phyloP scores from a whole-genome alignment of 1,140 invertebrate species.

The Achatina immaculata region DNA sequence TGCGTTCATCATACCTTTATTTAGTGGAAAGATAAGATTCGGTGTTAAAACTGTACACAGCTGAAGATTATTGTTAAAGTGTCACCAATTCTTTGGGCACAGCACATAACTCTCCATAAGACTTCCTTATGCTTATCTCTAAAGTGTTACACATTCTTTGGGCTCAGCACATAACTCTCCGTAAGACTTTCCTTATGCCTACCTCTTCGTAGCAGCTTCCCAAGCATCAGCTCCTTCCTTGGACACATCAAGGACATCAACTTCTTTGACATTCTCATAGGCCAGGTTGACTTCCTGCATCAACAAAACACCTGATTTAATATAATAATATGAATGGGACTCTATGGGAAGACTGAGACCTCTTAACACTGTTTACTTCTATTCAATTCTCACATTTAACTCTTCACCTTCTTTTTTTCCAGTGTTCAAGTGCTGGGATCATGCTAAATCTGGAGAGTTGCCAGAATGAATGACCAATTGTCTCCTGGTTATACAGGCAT shows the following conservation, averaged over 20 bases:
- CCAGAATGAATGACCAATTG: too few relatives aligned
- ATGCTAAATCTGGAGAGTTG: too few relatives aligned
- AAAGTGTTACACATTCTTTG: background rate
- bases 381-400: too few relatives aligned
- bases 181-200: too few relatives aligned
- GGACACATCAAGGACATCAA: constrained; percentile 96
- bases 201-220: constrained; percentile 92
- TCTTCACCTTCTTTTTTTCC: too few relatives aligned
- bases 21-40: background rate
- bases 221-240: constrained; percentile 97
- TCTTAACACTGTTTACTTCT: too few relatives aligned
- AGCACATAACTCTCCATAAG: background rate
- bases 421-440: too few relatives aligned
- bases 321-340: background rate
- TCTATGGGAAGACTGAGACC: too few relatives aligned
- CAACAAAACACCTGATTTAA: background rate
- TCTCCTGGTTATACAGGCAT: too few relatives aligned
- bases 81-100: background rate
- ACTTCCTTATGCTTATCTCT: too few relatives aligned
- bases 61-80: background rate
- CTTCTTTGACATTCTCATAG: constrained; percentile 98
- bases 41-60: background rate
- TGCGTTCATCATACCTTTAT: constrained; percentile 91
- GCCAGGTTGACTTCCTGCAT: constrained; percentile 90
- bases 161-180: too few relatives aligned